Percentiles rank a stretch among this genome's conserved stretches.
phyloP scores from a whole-genome alignment of 2,113 vertebrate species.

The Thamnophis sirtalis region DNA sequence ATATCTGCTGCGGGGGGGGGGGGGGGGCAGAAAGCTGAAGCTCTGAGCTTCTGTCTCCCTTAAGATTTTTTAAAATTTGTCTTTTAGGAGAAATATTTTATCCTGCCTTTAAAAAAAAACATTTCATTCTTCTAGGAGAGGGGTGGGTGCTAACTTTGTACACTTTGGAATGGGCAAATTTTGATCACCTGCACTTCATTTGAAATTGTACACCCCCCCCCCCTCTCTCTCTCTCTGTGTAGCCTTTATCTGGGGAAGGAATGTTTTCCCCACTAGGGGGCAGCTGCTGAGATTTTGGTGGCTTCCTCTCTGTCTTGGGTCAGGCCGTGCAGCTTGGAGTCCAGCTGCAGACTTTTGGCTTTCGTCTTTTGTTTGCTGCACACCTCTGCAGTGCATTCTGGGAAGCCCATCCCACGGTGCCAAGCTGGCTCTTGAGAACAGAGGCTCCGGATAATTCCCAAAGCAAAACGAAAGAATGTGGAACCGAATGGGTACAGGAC shows the following conservation, averaged over 20 bases:
- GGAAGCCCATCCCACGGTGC: not conserved
- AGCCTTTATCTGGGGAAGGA: slow-evolving; percentile 34
- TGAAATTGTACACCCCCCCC: not conserved
- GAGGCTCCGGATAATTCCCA: not conserved
- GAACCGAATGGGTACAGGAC: slow-evolving; percentile 8
- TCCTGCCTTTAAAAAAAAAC: too few species aligned
- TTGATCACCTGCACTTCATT: not conserved
- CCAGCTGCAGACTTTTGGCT: slow-evolving; percentile 41
- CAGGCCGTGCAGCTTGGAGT: slow-evolving; percentile 45
- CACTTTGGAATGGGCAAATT: not conserved
- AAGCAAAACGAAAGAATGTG: slow-evolving; percentile 12
- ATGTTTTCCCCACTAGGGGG: slow-evolving; percentile 12
- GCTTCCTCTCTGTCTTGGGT: slow-evolving; percentile 48
- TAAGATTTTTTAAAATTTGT: too few species aligned
- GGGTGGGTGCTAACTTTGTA: too few species aligned
- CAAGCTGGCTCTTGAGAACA: not conserved
- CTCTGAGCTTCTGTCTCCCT: too few species aligned
- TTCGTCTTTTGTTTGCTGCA: slow-evolving; percentile 12
- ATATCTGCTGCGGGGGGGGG: too few species aligned
- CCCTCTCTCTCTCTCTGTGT: slow-evolving; percentile 16
- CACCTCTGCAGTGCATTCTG: slow-evolving; percentile 21
- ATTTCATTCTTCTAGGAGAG: too few species aligned
- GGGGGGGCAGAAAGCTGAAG: too few species aligned
- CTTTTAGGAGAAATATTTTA: too few species aligned
- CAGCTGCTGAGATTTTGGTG: slow-evolving; percentile 48